Base-by-base conservation (phyloP, 2,113 vertebrate species). In the Labeo rohita region DNA sequence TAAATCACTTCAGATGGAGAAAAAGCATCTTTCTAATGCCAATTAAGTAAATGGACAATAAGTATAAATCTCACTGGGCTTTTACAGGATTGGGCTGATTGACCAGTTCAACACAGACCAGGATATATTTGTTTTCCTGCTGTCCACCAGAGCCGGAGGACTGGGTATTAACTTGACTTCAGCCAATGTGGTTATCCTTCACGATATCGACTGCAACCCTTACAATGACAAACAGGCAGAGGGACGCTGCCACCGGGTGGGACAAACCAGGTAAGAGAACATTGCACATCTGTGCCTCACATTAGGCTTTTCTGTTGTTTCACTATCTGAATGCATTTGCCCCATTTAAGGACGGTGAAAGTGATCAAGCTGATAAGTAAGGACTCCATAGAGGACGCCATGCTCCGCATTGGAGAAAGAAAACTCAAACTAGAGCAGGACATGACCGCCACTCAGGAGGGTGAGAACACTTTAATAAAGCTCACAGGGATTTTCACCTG, bases 121-220 rank as follows among this genome's bases (percentile, higher is more conserved):
- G 80, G 89, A 90, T 43, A 89, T 89, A 84, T 99, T 99, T 89
- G 97, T 99, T 89, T 99, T 99, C 90, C 92, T 99, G 87, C 96
- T 99, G 88, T 99, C 97, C 92, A 99, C 98, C 0, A 95, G 97
- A 15, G 98, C 98, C 0, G 98, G 98, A 0, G 98, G 97, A 0
- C 94, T 99, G 3, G 98, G 98, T 1, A 96, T 99, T 36, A 99
- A 99, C 85, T 93, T 99, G 12, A 98, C 98, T 94, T 98, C 98
- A 0, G 98, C 98, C 0, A 98, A 99, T 90, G 98, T 98, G 13
- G 96, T 99, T 87, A 97, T 99, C 85, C 97, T 99, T 88, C 96
- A 96, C 3, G 98, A 99, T 95, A 98, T 97, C 6, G 98, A 99
- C 94, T 99, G 98, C 97, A 99, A 99, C 89, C 98, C 98, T 0